These are phyloP conservation scores for Telenomus remus DNA, from an alignment of 1,140 invertebrate species.

Conservation along the genomic window DNA sequence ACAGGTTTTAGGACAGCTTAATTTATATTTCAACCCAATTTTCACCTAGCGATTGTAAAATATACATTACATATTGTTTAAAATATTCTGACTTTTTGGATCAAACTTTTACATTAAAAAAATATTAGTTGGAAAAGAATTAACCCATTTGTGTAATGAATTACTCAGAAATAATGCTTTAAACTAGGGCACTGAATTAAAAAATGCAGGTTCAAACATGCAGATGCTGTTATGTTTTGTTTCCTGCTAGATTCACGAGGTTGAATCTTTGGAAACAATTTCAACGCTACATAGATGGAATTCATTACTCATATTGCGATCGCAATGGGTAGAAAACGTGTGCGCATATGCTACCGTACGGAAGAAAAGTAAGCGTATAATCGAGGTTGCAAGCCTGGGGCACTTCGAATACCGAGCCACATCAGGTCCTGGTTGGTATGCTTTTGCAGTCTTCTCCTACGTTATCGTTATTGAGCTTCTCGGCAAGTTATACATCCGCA, in stretches of 20 bases:
- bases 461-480: slow-evolving; percentile 70
- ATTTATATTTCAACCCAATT: too few relatives aligned
- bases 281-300: slow-evolving; percentile 3
- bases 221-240: too few relatives aligned
- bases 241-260: background rate
- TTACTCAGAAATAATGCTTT: too few relatives aligned
- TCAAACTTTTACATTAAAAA: too few relatives aligned
- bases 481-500: slow-evolving; percentile 69
- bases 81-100: too few relatives aligned
- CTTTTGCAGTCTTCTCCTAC: slow-evolving; percentile 47
- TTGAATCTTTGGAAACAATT: slow-evolving; percentile 24
- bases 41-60: too few relatives aligned
- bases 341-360: slow-evolving; percentile 45
- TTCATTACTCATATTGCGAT: slow-evolving; percentile 37
- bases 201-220: too few relatives aligned
- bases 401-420: slow-evolving; percentile 56
- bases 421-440: slow-evolving; percentile 46
- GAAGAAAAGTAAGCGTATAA: slow-evolving; percentile 53
- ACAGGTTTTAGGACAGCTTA: too few relatives aligned
- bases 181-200: too few relatives aligned
- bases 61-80: too few relatives aligned
- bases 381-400: slow-evolving; percentile 46
- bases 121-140: too few relatives aligned
- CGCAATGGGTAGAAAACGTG: slow-evolving; percentile 22
- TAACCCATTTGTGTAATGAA: too few relatives aligned